Evolutionary conservation across 2,113 vertebrate genomes (phyloP), one percentile per base, ranked within the genome.

Genomic region (Cranoglanis bouderius): DNA sequence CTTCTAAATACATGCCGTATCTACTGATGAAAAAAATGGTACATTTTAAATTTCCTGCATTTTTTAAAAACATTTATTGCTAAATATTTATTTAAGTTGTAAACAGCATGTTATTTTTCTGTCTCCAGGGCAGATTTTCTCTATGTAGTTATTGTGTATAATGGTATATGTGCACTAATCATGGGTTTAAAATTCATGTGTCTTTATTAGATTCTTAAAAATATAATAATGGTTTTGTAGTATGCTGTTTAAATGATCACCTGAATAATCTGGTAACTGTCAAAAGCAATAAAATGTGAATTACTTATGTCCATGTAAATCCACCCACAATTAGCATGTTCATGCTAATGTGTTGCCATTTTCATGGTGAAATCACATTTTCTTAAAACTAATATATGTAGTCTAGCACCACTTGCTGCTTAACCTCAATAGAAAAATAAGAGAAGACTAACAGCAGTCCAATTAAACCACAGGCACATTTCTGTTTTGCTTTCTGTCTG

Each of bases 401-500:
- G 61, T 51, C 3, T 46, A 72, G 14, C 40, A 38, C 7, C 21
- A 38, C 21, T 29, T 77, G 29, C 32, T 61, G 51, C 53, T 74
- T 21, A 55, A 53, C 26, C 2, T 51, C 7, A 43, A 43, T 24
- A 74, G 32, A 43, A 43, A 75, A 75, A 72, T 29, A 78, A 26
- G 40, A 80, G 26, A 4, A 80, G 26, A 4, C 14, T 57, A 3
- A 59, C 29, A 81, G 78, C 49, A 32, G 18, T 43, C 35, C 21
- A 61, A 61, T 61, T 51, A 35, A 57, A 57, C 80, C 12, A n/a
- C 43, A n/a, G 75, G 1, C n/a, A 57, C 38, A 14, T 35, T 81
- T 67, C 63, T 53, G 75, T 57, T 65, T 82, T 82, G 7, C 80
- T 57, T 82, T 82, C 19, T 57, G 57, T 40, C 21, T 83, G 57